Base-by-base conservation (phyloP, 64 coral and sea anemone genomes). In the Dendronephthya gigantea region DNA sequence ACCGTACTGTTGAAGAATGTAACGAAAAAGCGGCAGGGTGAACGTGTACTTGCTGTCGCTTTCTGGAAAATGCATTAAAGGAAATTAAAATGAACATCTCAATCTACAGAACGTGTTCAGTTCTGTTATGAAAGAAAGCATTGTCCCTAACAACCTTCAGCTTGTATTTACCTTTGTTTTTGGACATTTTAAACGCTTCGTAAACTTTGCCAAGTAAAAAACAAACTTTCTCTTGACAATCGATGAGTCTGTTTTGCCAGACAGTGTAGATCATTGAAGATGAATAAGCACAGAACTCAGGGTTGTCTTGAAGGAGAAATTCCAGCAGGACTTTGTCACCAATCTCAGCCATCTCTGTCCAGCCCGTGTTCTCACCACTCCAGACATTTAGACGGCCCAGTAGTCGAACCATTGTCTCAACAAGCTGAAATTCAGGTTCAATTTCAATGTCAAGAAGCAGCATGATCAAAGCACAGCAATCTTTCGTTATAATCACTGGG, bases 321-420 rank as follows among this genome's bases (percentile, higher is more conserved):
- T 79, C 87, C 74, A 98, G 74, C 3, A 98, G 90, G 84, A 98
- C 93, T 55, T 91, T 50, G 50, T 88, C 86, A 25, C 95, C 95
- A n/a, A 92, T 88, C 31, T 98, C 92, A 27, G 92, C 90, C 95
- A 98, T 98, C 85, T 98, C 95, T 22, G 84, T 84, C 95, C 95
- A 98, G 55, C 93, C 92, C 0, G 88, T 74, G 19, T 82, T 90
- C 13, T 87, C 90, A 45, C 91, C 90, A 56, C 93, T 89, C 95
- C 95, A 98, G 4, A 98, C 95, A 31, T 98, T 98, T 0, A 98
- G 84, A 7, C 84, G 88, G 50, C 93, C 95, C 39, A 98, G 87
- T 19, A 98, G 82, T 45, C 91, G 89, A 3, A 90, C 95, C 12
- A 98, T 88, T 23, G 85, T 88, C 12, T 98, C 92, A 31, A 98